These are phyloP conservation scores for Lasaia peninsularis DNA, from an alignment of 1,140 invertebrate genomes.

Conservation along the genomic window DNA sequence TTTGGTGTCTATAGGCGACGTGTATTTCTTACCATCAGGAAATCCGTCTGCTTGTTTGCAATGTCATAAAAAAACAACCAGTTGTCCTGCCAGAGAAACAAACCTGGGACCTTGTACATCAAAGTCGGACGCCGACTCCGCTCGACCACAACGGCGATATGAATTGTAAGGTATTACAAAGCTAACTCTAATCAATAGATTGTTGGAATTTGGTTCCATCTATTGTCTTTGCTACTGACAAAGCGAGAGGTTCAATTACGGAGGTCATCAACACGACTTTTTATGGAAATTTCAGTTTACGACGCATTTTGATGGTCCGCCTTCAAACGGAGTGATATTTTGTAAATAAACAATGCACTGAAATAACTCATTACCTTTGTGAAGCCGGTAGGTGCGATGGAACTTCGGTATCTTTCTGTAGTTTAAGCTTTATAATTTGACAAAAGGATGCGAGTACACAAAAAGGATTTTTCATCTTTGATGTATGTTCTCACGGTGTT, in stretches of 20 bases:
- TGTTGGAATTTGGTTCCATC: conserved; percentile 52
- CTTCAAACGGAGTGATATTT: conserved; percentile 77
- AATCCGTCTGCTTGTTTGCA: too few species aligned
- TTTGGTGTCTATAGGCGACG: too few species aligned
- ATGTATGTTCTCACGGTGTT: conserved; percentile 25
- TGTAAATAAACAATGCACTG: conserved; percentile 75
- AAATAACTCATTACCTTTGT: conserved; percentile 76
- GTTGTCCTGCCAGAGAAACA: too few species aligned
- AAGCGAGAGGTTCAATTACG: conserved; percentile 64
- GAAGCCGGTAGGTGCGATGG: conserved; percentile 59
- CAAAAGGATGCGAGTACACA: conserved; percentile 37
- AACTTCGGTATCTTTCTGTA: conserved; percentile 50
- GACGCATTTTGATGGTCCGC: conserved; percentile 75
- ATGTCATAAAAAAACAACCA: too few species aligned
- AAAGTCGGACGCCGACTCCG: too few species aligned
- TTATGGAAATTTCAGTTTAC: conserved; percentile 75
- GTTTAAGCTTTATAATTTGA: conserved; percentile 40
- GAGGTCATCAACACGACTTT: conserved; percentile 76
- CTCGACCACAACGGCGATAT: background rate
- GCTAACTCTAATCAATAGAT: conserved; percentile 47
- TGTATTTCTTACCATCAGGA: too few species aligned
- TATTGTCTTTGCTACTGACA: conserved; percentile 69
- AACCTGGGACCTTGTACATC: too few species aligned
- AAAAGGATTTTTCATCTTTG: conserved; percentile 36
- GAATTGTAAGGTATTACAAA: background rate